Conservation (phyloP, 2,888 invertebrate species). For the Ichneumoninae sp. region DNA sequence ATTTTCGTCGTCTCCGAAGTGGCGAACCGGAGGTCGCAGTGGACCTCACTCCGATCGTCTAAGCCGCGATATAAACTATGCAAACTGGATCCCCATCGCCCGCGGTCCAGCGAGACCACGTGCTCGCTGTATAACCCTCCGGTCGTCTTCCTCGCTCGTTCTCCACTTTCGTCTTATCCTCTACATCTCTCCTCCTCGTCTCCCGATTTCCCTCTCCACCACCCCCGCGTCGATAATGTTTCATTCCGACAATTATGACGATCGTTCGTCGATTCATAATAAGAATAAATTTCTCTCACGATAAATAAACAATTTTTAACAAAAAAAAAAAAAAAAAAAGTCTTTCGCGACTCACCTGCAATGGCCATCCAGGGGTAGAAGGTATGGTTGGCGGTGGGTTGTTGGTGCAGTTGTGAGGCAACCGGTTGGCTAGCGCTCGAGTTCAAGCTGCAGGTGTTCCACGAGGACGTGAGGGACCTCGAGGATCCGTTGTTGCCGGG, state of each 20-base stretch:
- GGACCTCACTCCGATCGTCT: constrained; percentile 45
- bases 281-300: constrained; percentile 31
- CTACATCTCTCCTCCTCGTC: constrained; percentile 46
- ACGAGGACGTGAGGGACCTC: constrained; percentile 91
- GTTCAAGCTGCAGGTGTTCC: constrained; percentile 94
- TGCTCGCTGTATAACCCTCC: constrained; percentile 59
- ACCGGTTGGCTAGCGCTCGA: constrained; percentile 91
- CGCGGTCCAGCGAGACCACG: constrained; percentile 62
- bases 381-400: constrained; percentile 95
- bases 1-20: constrained; percentile 47
- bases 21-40: constrained; percentile 22
- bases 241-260: constrained; percentile 80
- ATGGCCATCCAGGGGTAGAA: constrained; percentile 99
- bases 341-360: constrained; percentile 91
- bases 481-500: constrained; percentile 88
- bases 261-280: constrained; percentile 71
- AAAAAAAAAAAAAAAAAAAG: neutral
- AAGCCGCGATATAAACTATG: constrained; percentile 46
- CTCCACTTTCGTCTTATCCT: constrained; percentile 59
- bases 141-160: constrained; percentile 70
- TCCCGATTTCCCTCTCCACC: constrained; percentile 36
- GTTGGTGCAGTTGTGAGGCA: constrained; percentile 93
- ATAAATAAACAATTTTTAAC: neutral
- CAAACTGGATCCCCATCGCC: constrained; percentile 64
- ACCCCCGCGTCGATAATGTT: constrained; percentile 75